Conservation (phyloP, 2,888 invertebrate genomes). For the Dendrolimus pini region DNA sequence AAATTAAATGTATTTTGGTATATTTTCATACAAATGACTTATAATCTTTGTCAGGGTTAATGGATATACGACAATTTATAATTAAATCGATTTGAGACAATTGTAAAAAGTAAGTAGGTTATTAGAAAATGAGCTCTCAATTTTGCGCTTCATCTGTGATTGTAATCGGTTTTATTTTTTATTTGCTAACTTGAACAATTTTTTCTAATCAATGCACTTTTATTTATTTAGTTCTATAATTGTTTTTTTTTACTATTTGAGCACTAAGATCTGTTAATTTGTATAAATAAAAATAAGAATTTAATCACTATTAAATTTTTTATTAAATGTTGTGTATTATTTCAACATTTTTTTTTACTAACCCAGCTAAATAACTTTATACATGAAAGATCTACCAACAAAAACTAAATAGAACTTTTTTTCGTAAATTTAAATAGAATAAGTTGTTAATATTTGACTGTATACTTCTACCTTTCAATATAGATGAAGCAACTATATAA, state of each 20-base stretch:
- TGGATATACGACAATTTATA: neutral
- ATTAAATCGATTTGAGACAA: slow-evolving; percentile 5
- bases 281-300: slow-evolving; percentile 57
- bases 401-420: too few relatives aligned
- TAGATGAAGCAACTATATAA: slow-evolving; percentile 5
- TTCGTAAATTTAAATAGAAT: too few relatives aligned
- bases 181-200: slow-evolving; percentile 62
- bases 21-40: too few relatives aligned
- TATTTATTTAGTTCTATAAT: slow-evolving; percentile 67
- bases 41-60: neutral
- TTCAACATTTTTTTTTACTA: slow-evolving; percentile 2
- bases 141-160: slow-evolving; percentile 66
- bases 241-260: slow-evolving; percentile 61
- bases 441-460: slow-evolving; percentile 9
- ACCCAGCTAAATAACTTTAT: neutral
- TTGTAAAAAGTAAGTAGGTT: slow-evolving; percentile 15
- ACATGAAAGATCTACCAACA: too few relatives aligned
- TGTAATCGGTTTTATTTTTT: slow-evolving; percentile 57
- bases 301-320: slow-evolving; percentile 55
- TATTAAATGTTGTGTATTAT: slow-evolving; percentile 19
- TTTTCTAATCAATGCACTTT: slow-evolving; percentile 62
- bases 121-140: slow-evolving; percentile 54
- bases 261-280: slow-evolving; percentile 76
- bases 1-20: neutral
- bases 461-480: slow-evolving; percentile 2